Evolutionary conservation across 2,113 vertebrate genomes (phyloP).

Genomic region (Hippotragus niger): DNA sequence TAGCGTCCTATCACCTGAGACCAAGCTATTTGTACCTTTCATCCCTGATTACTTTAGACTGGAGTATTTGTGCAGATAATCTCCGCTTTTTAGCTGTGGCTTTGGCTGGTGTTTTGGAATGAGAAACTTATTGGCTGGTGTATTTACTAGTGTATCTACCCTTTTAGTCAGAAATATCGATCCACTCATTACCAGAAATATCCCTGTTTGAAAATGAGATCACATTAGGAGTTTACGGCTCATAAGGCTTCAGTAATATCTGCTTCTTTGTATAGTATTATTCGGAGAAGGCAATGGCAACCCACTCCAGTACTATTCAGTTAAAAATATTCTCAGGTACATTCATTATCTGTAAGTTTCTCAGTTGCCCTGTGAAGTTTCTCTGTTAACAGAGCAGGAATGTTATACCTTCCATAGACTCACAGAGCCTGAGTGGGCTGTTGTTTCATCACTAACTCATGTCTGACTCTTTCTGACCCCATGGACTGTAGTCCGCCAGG

Average conservation of each 20-base stretch:
- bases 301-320: not conserved
- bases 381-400: not conserved
- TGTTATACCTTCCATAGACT: not conserved
- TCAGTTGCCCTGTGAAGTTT: not conserved
- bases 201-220: not conserved
- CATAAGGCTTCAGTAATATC: not conserved
- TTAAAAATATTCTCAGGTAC: not conserved
- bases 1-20: not conserved
- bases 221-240: not conserved
- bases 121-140: not conserved
- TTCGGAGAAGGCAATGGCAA: not conserved
- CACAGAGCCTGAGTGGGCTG: not conserved
- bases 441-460: not conserved
- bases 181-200: not conserved
- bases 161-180: not conserved
- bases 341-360: not conserved
- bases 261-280: not conserved
- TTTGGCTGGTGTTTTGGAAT: conserved; percentile 5
- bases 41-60: not conserved
- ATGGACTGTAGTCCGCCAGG: not conserved
- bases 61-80: not conserved
- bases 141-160: not conserved
- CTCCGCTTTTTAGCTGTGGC: not conserved
- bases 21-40: not conserved
- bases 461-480: not conserved